Conservation (phyloP, 2,888 invertebrate genomes). For the Plemyria rubiginata region DNA sequence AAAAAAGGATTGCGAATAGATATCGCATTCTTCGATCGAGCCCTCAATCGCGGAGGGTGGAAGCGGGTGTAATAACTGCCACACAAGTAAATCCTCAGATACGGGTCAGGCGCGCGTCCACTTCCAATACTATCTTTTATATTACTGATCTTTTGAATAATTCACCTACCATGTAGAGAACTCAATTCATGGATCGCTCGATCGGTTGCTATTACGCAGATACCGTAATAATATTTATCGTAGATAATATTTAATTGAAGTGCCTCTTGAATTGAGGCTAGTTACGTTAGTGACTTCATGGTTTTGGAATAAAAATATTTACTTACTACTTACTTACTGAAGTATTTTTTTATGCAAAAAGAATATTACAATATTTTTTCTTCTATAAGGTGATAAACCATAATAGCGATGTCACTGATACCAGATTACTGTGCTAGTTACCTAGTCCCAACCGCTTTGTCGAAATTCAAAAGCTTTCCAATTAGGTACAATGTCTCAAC, state of each 20-base stretch:
- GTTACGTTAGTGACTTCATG: not conserved
- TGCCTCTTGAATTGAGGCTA: conserved; percentile 4
- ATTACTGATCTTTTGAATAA: conserved; percentile 34
- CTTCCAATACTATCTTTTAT: conserved; percentile 35
- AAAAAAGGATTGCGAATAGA: conserved; percentile 65
- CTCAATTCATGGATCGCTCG: conserved; percentile 23
- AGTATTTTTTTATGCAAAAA: not conserved
- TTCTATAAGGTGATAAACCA: not conserved
- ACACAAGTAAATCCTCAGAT: conserved; percentile 57
- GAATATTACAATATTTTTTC: no score
- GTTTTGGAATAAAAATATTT: not conserved
- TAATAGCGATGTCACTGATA: not conserved
- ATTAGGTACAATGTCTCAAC: conserved; percentile 1
- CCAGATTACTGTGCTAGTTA: not conserved
- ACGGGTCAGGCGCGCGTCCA: conserved; percentile 34
- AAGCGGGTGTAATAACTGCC: conserved; percentile 60
- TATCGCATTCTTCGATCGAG: conserved; percentile 65
- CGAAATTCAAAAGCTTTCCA: conserved; percentile 1
- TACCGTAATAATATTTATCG: no score
- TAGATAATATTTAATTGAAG: conserved; percentile 1
- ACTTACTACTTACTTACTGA: no score
- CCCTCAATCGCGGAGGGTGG: conserved; percentile 50
- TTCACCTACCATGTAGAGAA: conserved; percentile 15
- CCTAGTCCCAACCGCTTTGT: not conserved
- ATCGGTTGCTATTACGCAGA: conserved; percentile 3